Base-by-base conservation (phyloP, 2,797 vertebrate species). In the Sarcophilus harrisii region DNA sequence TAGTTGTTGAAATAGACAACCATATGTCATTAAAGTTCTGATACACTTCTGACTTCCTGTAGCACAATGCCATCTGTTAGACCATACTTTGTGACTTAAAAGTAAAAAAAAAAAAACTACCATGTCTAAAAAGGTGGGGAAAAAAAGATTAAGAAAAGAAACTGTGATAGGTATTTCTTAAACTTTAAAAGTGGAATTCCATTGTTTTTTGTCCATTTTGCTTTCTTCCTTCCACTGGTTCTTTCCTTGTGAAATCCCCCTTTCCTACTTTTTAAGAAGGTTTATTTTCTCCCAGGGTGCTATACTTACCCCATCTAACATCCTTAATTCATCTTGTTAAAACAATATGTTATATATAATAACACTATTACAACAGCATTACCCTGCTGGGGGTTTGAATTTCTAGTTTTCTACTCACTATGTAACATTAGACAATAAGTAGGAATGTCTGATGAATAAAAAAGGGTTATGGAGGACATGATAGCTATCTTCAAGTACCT, bases 111-210 rank as follows among this genome's bases (percentile, higher is more conserved):
- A 49, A 49, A 49, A 49, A 49, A 91, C 8, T 5, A 59, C 38
- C 45, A 92, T 14, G 62, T 14, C 29, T 52, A 0, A 58, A 94
- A 62, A 57, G 94, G 52, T 30, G 49, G 2, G 91, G 16, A 57
- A 21, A 57, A 73, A 73, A n/a, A 2, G 1, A 87, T n/a, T 28
- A 90, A 12, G 4, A 45, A 81, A 81, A 95, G 54, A 30, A n/a
- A 58, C 13, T 24, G 89, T 10, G 92, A 95, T 57, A 11, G 73
- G 57, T 73, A 95, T 38, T 93, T 91, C 52, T 93, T 87, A 49
- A 91, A 94, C 32, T 29, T 9, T 27, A 66, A 93, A 93, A 97
- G 57, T 38, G 66, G 32, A 92, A 96, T 18, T 94, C 49, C 57
- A 57, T 1, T n/a, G 73, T 95, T 93, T 89, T 57, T 95, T 91